Evolutionary conservation across 92 coral and sea anemone genomes (phyloP), one percentile per base, ranked within the genome.

Genomic region (Palythoa heliodiscus): DNA sequence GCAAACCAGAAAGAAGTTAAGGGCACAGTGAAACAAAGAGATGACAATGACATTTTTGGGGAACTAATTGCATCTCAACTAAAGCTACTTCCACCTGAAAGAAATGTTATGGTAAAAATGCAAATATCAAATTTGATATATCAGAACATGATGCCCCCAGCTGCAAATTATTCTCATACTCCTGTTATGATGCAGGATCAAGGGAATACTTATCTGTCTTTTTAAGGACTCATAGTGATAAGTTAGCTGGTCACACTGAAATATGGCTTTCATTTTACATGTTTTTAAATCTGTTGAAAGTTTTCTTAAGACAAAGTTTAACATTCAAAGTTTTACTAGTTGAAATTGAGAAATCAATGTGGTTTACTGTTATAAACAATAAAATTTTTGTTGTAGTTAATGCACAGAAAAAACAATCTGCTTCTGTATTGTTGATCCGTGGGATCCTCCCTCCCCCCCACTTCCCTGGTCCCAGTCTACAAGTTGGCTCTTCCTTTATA

Each of bases 1-100:
- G 77, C 70, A 25, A 71, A 84, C 20, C 82, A 84, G 50, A 61
- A 75, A 52, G 66, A 83, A 84, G 66, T 11, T 54, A 78, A 35
- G 37, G 70, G 38, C 64, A 22, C 24, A 75, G 88, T 55, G 73
- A 86, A 75, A 64, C 83, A 73, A 83, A 85, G 73, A 63, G 91
- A 89, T 89, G 91, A 78, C 55, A 83, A 89, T 76, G 86, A 77
- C 15, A 76, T 89, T 63, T 89, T 86, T 70, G 89, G 89, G 70
- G 67, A 53, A 76, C 63, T 87, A 52, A 78, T 87, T 79, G 81
- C 86, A 52, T 69, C 86, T 16, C 89, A 87, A 67, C 69, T 87
- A 48, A 61, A 77, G 81, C 89, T 69, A 60, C 71, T 87, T 19
- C 85, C 85, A 53, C 82, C 81, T n/a, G 83, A 76, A 35, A 79